These are phyloP conservation scores for Tenrec ecaudatus DNA, from an alignment of 2,113 vertebrate species.

Conservation along the genomic window DNA sequence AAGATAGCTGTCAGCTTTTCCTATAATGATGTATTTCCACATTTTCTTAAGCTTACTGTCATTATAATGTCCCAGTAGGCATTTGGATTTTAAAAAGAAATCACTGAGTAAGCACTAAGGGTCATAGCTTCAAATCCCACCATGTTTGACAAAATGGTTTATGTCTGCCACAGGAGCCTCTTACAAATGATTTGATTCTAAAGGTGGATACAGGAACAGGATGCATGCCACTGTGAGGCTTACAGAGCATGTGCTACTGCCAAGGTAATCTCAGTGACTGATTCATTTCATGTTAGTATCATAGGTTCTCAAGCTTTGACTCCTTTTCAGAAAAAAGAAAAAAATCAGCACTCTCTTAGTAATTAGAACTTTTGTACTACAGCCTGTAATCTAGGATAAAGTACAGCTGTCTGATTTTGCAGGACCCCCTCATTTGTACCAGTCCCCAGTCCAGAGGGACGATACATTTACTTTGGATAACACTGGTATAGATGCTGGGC, in stretches of 20 bases:
- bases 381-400: no score
- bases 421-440: no score
- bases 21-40: conserved; percentile 65
- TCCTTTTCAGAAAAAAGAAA: no score
- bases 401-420: no score
- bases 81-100: conserved; percentile 39
- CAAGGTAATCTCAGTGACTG: not conserved
- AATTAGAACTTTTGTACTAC: no score
- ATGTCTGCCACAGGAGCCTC: not conserved
- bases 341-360: no score
- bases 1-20: conserved; percentile 75
- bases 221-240: not conserved
- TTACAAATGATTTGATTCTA: conserved; percentile 9
- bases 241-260: not conserved
- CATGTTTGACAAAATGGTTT: conserved; percentile 25
- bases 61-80: conserved; percentile 61
- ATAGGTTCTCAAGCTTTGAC: no score
- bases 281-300: not conserved
- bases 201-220: not conserved
- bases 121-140: conserved; percentile 18
- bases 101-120: conserved; percentile 11
- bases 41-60: conserved; percentile 61
- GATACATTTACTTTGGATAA: no score
- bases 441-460: no score
- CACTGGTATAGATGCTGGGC: not conserved